These are phyloP conservation scores for Synaphobranchus kaupii DNA, from an alignment of 2,797 vertebrate genomes.

Conservation along the genomic window DNA sequence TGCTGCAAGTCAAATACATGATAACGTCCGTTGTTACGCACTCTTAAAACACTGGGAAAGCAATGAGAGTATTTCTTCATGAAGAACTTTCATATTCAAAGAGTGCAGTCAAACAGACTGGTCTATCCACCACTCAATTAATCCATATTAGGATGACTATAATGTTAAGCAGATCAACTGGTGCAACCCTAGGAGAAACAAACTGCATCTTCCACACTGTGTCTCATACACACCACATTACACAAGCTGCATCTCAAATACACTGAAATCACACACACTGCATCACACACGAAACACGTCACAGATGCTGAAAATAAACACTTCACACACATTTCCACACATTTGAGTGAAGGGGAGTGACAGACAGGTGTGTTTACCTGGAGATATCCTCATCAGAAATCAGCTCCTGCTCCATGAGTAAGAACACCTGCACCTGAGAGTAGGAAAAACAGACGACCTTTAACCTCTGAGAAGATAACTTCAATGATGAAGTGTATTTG, in stretches of 20 bases:
- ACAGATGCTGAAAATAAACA: background rate
- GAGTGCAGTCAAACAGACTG: no score
- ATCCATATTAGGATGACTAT: no score
- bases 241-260: no score
- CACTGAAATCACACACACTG: no score
- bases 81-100: no score
- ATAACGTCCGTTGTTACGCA: background rate
- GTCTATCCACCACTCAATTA: no score
- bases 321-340: background rate
- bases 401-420: constrained; percentile 98
- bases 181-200: no score
- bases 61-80: no score
- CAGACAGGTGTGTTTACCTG: constrained; percentile 68
- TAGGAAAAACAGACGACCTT: background rate
- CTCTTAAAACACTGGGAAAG: background rate
- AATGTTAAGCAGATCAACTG: no score
- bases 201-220: no score
- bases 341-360: background rate
- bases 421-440: constrained; percentile 92
- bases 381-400: constrained; percentile 98
- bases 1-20: no score
- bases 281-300: background rate
- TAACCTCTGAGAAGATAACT: background rate
- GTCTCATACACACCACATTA: no score
- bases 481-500: background rate